phyloP scores from a whole-genome alignment of 2,888 invertebrate genomes.

The Orthosia gothica region DNA sequence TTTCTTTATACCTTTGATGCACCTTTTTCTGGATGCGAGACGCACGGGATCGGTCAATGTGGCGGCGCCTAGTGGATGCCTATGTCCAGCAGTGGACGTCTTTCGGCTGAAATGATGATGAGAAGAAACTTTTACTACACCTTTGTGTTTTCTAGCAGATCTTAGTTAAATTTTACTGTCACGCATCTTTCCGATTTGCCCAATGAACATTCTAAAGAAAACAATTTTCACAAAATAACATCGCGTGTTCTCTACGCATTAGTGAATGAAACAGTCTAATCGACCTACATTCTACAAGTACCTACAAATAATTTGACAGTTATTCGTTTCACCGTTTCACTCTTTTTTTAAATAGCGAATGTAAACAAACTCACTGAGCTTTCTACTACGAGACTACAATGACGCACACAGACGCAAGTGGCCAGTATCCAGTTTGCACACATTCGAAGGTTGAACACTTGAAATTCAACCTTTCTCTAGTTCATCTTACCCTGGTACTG shows the following conservation, averaged over 20 bases:
- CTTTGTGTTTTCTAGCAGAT: neutral
- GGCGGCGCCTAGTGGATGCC: too few relatives aligned
- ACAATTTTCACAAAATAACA: constrained; percentile 11
- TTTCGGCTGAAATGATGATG: too few relatives aligned
- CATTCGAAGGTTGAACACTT: constrained; percentile 55
- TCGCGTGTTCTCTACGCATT: constrained; percentile 42
- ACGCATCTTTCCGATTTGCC: neutral
- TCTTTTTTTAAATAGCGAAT: constrained; percentile 76
- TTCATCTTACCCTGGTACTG: constrained; percentile 87
- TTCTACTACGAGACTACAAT: constrained; percentile 76
- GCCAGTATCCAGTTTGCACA: constrained; percentile 79
- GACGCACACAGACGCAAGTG: constrained; percentile 70
- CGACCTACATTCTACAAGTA: constrained; percentile 69
- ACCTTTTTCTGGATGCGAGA: too few relatives aligned
- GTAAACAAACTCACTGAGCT: constrained; percentile 81
- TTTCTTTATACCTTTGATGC: neutral
- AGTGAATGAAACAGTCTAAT: constrained; percentile 37
- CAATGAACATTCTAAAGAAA: neutral
- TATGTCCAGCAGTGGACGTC: too few relatives aligned
- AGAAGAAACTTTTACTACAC: too few relatives aligned
- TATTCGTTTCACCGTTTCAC: constrained; percentile 76
- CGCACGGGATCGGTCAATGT: too few relatives aligned
- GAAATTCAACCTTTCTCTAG: constrained; percentile 85
- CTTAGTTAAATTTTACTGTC: neutral
- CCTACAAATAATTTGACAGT: constrained; percentile 72